Evolutionary conservation across 2,113 vertebrate genomes (phyloP).

Genomic region (Cranoglanis bouderius): DNA sequence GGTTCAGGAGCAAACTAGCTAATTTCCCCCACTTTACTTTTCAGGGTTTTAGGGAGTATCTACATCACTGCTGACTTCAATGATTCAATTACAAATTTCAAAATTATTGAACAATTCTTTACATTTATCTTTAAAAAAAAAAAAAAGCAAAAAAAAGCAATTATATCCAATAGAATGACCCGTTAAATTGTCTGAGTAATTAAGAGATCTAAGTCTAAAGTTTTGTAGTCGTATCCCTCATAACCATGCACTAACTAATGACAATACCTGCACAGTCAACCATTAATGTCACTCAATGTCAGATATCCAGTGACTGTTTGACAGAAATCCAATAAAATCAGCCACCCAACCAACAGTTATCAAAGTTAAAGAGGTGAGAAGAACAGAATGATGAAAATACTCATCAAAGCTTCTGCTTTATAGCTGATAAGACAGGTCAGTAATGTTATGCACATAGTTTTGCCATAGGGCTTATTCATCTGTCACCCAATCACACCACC

Average conservation of each 20-base stretch:
- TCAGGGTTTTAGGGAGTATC: not conserved
- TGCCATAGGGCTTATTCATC: constrained; percentile 43
- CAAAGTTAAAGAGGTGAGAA: not conserved
- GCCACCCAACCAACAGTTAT: not conserved
- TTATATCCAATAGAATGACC: not conserved
- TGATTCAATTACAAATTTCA: not conserved
- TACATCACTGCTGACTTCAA: not conserved
- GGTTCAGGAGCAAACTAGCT: not conserved
- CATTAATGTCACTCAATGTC: not conserved
- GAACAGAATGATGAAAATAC: not conserved
- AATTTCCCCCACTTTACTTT: not conserved
- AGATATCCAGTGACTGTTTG: not conserved
- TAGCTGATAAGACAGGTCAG: constrained; percentile 7
- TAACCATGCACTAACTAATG: not conserved
- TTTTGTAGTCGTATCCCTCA: not conserved
- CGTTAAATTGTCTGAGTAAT: not conserved
- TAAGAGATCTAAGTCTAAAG: not conserved
- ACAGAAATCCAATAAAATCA: not conserved
- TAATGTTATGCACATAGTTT: constrained; percentile 8
- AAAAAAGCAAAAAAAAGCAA: too few species aligned
- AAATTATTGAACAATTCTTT: not conserved
- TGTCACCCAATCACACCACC: constrained; percentile 51
- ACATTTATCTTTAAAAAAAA: not conserved
- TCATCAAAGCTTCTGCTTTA: not conserved
- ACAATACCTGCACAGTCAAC: not conserved